Conservation (phyloP, 53 echinoderm and acorn worm genomes). For the Crossaster papposus region DNA sequence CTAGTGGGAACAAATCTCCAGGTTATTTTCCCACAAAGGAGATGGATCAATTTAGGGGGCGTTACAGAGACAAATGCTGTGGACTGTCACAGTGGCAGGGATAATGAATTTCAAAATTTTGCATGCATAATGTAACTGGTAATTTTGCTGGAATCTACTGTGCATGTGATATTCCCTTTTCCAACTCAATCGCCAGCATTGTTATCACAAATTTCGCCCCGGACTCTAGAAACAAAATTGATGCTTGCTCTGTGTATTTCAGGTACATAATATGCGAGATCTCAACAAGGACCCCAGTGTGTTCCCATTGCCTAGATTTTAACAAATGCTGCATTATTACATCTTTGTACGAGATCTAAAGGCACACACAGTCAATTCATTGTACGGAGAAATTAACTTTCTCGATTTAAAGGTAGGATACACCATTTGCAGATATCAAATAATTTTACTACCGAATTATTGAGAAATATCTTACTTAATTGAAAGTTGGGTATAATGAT, state of each 20-base stretch:
- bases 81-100: background rate
- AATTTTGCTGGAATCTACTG: background rate
- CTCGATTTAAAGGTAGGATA: no score
- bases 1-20: background rate
- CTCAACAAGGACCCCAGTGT: conserved; percentile 13
- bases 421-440: no score
- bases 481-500: no score
- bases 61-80: background rate
- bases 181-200: background rate
- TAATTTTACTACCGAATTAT: no score
- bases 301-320: background rate
- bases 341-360: conserved; percentile 22
- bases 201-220: background rate
- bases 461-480: no score
- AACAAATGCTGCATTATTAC: conserved; percentile 55
- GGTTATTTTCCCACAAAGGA: background rate
- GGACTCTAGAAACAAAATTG: background rate
- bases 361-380: conserved; percentile 26
- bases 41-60: background rate
- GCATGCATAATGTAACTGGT: no score
- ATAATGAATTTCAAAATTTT: background rate
- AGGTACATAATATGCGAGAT: background rate
- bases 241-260: conserved; percentile 47
- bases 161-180: background rate
- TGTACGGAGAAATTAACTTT: background rate